phyloP scores from a whole-genome alignment of 2,797 vertebrate species.

The Chloroceryle amazona region DNA sequence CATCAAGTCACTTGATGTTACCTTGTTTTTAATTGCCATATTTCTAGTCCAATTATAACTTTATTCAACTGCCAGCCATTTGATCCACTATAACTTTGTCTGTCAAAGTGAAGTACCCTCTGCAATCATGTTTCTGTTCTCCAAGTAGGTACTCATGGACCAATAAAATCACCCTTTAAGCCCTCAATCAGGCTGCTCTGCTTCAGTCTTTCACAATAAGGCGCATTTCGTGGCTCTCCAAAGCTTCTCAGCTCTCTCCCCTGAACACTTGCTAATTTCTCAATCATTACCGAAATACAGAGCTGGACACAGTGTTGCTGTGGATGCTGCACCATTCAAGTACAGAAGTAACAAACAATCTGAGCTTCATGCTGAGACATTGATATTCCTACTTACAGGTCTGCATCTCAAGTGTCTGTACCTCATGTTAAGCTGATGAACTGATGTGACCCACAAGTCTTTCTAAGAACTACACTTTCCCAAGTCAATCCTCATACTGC shows the following conservation, averaged over 20 bases:
- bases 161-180: background rate
- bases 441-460: background rate
- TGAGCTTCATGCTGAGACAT: accelerated
- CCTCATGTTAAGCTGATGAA: background rate
- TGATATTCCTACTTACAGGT: background rate
- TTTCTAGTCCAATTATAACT: background rate
- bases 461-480: background rate
- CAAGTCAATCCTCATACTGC: background rate
- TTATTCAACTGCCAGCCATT: background rate
- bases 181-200: background rate
- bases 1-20: background rate
- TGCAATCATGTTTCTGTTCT: background rate
- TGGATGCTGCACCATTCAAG: background rate
- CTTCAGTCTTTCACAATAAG: background rate
- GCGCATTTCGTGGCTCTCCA: accelerated
- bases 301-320: background rate
- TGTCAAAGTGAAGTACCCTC: background rate
- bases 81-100: background rate
- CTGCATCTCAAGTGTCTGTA: background rate
- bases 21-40: background rate
- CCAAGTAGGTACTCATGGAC: background rate
- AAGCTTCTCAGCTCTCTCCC: background rate
- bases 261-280: background rate
- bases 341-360: accelerated
- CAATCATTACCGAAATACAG: background rate